A percentile compares a stretch with the other conserved stretches of the same genome.
Conservation (phyloP, 2,113 vertebrate species). For the Corythoichthys intestinalis region DNA sequence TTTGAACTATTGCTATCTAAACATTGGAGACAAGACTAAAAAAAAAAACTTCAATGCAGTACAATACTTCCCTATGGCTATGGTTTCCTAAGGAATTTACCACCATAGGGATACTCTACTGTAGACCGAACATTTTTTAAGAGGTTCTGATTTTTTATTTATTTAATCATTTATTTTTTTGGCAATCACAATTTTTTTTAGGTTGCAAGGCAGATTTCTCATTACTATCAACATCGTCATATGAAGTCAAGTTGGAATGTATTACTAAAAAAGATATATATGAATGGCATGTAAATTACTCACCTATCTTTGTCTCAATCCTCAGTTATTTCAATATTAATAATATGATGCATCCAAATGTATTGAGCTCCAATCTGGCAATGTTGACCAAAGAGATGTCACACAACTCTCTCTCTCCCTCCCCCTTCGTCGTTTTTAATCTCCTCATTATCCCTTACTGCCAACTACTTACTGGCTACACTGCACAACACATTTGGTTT, state of each 20-base stretch:
- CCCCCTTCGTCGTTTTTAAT: conserved; percentile 39
- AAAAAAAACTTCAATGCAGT: background rate
- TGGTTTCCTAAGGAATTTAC: background rate
- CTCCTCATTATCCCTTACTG: conserved; percentile 42
- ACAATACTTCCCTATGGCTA: background rate
- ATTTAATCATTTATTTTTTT: background rate
- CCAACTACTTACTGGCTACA: conserved; percentile 32
- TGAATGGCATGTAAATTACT: conserved; percentile 7
- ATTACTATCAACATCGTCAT: background rate
- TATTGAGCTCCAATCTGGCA: conserved; percentile 24
- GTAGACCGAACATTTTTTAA: too few species aligned
- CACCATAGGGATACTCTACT: background rate
- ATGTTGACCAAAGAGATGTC: conserved; percentile 28
- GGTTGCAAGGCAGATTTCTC: background rate
- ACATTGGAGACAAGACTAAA: too few species aligned
- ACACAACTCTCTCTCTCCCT: background rate
- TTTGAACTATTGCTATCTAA: background rate
- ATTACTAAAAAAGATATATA: background rate
- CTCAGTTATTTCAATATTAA: conserved; percentile 9
- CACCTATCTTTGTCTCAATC: conserved; percentile 18
- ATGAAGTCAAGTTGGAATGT: background rate
- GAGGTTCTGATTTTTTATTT: too few species aligned
- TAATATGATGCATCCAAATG: conserved; percentile 27
- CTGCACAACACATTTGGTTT: conserved; percentile 2
- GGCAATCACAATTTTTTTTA: background rate